These are phyloP conservation scores for Cheiracanthium punctorium DNA, from an alignment of 2,888 invertebrate species.

Conservation along the genomic window DNA sequence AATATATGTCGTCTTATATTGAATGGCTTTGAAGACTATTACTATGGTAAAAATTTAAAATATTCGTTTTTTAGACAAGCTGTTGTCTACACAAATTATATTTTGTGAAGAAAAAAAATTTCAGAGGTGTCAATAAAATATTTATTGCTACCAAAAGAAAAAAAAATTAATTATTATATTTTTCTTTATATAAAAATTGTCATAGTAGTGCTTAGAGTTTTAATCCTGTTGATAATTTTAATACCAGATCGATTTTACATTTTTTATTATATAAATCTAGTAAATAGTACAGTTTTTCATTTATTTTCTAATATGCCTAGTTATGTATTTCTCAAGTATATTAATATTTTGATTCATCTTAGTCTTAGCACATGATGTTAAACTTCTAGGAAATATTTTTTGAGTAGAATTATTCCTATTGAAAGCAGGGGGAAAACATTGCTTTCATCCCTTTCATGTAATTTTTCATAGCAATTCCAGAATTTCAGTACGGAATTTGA, in stretches of 20 bases:
- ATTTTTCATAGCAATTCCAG: constrained; percentile 46
- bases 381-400: constrained; percentile 60
- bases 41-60: constrained; percentile 39
- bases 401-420: constrained; percentile 50
- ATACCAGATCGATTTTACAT: constrained; percentile 11
- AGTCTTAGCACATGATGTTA: constrained; percentile 31
- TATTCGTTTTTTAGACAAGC: constrained; percentile 49
- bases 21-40: constrained; percentile 15
- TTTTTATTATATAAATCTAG: constrained; percentile 7
- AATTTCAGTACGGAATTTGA: constrained; percentile 58
- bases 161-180: constrained; percentile 9
- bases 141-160: constrained; percentile 11
- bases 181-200: constrained; percentile 10
- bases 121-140: not conserved
- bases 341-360: constrained; percentile 20
- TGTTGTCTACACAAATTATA: constrained; percentile 51
- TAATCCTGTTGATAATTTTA: constrained; percentile 17
- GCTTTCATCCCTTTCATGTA: constrained; percentile 13
- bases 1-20: constrained; percentile 43
- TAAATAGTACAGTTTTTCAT: not conserved
- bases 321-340: constrained; percentile 18
- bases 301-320: constrained; percentile 13
- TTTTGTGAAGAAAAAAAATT: constrained; percentile 56
- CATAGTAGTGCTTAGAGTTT: constrained; percentile 25
- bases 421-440: constrained; percentile 36